Base-by-base conservation (phyloP, 2,888 invertebrate species). In the Acrobeloides nanus region DNA sequence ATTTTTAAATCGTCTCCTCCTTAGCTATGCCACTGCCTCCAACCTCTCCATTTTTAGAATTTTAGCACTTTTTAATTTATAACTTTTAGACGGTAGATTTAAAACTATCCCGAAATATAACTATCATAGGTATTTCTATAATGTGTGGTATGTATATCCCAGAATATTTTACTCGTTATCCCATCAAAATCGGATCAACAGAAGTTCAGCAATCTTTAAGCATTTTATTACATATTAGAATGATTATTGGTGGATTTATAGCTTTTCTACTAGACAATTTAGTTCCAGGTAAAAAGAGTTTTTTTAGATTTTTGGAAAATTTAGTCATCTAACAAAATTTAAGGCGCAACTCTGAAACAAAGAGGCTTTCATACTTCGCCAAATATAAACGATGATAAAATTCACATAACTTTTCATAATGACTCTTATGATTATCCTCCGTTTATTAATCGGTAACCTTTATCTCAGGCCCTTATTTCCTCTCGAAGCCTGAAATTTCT, bases 181-280 rank as follows among this genome's bases (percentile, higher is more conserved):
- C 54, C 15, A 18, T 53, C 17, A 21, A 18, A 4, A 53, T 43
- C 20, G 54, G 54, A 23, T 7, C 33, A 10, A 18, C 40, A 4
- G 53, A 59, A 15, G 6, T 64, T 24, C 63, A 72, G 41, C 41
- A 60, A 18, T 48, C 62, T 26, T 41, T 70, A 21, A 64, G 63
- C 44, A 65, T 67, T 54, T 51, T 70, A 38, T 48, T 72, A 6
- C 57, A 54, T 29, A 70, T 68, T 34, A 53, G 61, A 49, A 70
- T 72, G 70, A 53, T 78, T 53, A 74, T 77, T 5, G 78, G 76
- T 4, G 78, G 78, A 1, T 37, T 74, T 1, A 35, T 73, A 5
- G 78, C 76, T 1, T 76, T 76, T 47, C 48, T 77, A 25, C 60
- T 78, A 31, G 78, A 78, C 54, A 78, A 77, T 27, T 62, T 59